A percentile compares a stretch with the other conserved stretches of the same genome.
These are phyloP conservation scores for Acanthurus tractus DNA, from an alignment of 2,797 vertebrate species.

Conservation along the genomic window DNA sequence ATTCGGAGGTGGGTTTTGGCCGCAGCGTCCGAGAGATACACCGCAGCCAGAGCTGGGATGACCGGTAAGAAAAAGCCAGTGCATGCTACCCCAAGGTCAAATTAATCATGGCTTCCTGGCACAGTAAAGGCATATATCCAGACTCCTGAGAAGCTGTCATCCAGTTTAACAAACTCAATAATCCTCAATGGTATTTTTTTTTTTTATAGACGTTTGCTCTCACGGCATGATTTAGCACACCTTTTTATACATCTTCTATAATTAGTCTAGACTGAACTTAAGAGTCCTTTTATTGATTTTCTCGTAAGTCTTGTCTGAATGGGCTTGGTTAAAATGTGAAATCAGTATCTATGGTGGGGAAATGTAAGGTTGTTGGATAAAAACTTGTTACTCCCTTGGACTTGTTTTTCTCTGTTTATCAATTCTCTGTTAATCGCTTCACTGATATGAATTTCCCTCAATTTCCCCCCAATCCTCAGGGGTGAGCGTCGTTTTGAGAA, in stretches of 20 bases:
- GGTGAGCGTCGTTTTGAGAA: constrained; percentile 94
- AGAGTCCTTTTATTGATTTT: neutral
- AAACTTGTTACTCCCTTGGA: neutral
- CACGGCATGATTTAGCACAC: neutral
- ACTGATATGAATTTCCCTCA: constrained; percentile 10
- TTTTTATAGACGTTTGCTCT: neutral
- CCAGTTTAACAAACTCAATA: constrained; percentile 2
- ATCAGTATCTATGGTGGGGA: neutral
- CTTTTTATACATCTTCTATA: neutral
- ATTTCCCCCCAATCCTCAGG: constrained; percentile 74
- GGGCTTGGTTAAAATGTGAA: neutral
- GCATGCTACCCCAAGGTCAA: neutral
- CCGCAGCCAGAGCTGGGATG: constrained; percentile 96
- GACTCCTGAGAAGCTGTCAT: constrained; percentile 16
- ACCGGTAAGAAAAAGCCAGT: constrained; percentile 83
- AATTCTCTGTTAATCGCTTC: constrained; percentile 20
- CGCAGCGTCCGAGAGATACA: constrained; percentile 91
- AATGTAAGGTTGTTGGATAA: constrained; percentile 6
- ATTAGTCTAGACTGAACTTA: neutral
- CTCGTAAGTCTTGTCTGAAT: neutral
- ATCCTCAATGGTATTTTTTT: constrained; percentile 28
- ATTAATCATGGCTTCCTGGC: neutral
- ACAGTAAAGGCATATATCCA: neutral
- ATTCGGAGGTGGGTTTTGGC: constrained; percentile 89
- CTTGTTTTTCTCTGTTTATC: constrained; percentile 28